A percentile compares a stretch with the other conserved stretches of the same genome.
phyloP scores from a whole-genome alignment of 2,797 vertebrate species.

The Sebastes itinus region DNA sequence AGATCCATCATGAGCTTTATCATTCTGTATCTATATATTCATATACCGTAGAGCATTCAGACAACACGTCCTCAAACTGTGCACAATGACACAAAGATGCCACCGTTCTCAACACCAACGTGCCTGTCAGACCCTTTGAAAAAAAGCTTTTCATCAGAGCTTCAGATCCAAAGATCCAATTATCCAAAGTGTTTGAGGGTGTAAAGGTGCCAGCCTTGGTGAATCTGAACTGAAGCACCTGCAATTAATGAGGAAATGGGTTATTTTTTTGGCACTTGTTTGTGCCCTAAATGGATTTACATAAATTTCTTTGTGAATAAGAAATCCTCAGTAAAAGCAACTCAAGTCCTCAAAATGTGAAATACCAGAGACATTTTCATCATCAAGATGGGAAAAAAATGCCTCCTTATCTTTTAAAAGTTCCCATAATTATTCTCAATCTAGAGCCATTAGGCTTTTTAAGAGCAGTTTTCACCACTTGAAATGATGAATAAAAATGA shows the following conservation, averaged over 20 bases:
- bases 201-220: neutral
- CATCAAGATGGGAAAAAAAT: neutral
- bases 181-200: neutral
- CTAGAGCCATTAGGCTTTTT: neutral
- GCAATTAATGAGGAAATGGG: neutral
- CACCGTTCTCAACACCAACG: too few species aligned
- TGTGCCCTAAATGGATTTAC: neutral
- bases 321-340: neutral
- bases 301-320: neutral
- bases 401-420: neutral
- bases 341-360: neutral
- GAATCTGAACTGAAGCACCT: neutral
- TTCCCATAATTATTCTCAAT: neutral
- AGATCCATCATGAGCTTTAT: too few species aligned
- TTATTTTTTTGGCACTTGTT: neutral
- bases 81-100: too few species aligned
- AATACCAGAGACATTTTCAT: neutral
- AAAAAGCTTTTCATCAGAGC: neutral
- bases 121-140: neutral
- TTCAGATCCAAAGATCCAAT: neutral
- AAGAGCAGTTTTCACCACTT: neutral
- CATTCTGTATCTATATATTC: too few species aligned
- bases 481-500: neutral
- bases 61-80: too few species aligned
- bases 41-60: too few species aligned